A percentile compares a stretch with the other conserved stretches of the same genome.
Evolutionary conservation across 2,797 vertebrate genomes (phyloP).

Genomic region (Malacoraja senta): DNA sequence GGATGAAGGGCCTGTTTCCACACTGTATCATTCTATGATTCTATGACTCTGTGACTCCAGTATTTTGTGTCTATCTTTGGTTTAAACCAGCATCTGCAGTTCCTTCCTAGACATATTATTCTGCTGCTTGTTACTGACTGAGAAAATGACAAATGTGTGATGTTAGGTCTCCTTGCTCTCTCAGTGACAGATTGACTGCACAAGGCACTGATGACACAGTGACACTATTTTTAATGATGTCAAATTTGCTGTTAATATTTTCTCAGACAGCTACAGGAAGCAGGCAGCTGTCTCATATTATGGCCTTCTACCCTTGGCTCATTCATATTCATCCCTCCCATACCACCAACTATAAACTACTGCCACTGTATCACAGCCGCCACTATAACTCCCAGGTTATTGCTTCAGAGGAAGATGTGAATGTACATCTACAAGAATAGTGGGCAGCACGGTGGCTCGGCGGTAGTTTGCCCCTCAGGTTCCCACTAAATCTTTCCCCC

Average conservation of each 20-base stretch:
- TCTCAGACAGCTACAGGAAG: constrained; percentile 5
- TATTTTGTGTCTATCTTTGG: too few relatives aligned
- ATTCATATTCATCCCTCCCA: neutral
- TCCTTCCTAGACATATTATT: neutral
- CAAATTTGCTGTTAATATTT: neutral
- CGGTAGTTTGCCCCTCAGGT: too few relatives aligned
- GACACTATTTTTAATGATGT: neutral
- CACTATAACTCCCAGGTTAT: neutral
- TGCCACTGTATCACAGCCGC: neutral
- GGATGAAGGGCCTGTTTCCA: too few relatives aligned
- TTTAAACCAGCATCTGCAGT: too few relatives aligned
- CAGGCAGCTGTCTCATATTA: constrained; percentile 6
- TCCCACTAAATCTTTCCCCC: too few relatives aligned
- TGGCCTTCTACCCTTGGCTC: neutral
- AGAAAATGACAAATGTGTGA: constrained; percentile 15
- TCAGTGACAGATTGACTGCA: constrained; percentile 12
- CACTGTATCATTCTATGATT: too few relatives aligned
- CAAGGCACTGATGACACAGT: neutral
- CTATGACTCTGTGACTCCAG: too few relatives aligned
- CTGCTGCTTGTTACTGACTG: neutral
- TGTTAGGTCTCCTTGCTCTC: neutral
- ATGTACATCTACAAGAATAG: too few relatives aligned
- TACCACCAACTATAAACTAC: neutral
- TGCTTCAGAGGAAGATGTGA: too few relatives aligned
- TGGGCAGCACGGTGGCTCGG: too few relatives aligned